phyloP scores from a whole-genome alignment of 2,113 vertebrate genomes.

The Maccullochella peelii region DNA sequence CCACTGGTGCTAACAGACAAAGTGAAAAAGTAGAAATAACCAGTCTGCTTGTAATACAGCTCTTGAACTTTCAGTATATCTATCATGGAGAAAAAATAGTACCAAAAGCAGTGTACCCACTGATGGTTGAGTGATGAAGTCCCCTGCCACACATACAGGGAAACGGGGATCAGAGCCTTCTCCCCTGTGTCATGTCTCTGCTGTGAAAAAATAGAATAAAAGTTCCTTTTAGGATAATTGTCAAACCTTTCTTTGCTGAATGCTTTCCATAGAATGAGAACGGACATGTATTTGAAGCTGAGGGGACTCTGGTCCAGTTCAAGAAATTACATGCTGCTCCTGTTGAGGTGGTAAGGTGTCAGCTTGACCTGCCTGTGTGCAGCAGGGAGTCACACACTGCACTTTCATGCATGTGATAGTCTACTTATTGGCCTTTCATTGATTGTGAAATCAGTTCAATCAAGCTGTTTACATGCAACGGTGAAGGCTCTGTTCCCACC shows the following conservation, averaged over 20 bases:
- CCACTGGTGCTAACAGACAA: no score
- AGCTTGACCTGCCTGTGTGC: neutral
- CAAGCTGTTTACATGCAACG: slow-evolving; percentile 1
- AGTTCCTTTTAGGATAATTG: neutral
- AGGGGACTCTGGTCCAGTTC: neutral
- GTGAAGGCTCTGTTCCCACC: neutral
- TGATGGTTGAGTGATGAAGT: neutral
- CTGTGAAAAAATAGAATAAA: neutral
- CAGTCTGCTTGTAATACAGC: neutral
- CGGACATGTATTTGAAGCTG: neutral
- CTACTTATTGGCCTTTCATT: neutral
- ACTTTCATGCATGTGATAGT: neutral
- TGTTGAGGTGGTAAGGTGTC: neutral
- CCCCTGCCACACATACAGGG: neutral
- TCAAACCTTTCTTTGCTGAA: neutral
- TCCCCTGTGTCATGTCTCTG: neutral
- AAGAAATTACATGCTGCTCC: neutral
- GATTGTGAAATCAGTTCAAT: slow-evolving; percentile 12
- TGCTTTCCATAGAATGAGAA: neutral
- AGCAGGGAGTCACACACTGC: neutral
- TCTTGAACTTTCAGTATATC: neutral
- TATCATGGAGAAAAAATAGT: neutral
- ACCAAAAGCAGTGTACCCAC: neutral
- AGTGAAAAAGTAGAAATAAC: neutral
- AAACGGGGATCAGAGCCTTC: neutral